These are phyloP conservation scores for Oryzias melastigma DNA, from an alignment of 2,113 vertebrate genomes.

Conservation along the genomic window DNA sequence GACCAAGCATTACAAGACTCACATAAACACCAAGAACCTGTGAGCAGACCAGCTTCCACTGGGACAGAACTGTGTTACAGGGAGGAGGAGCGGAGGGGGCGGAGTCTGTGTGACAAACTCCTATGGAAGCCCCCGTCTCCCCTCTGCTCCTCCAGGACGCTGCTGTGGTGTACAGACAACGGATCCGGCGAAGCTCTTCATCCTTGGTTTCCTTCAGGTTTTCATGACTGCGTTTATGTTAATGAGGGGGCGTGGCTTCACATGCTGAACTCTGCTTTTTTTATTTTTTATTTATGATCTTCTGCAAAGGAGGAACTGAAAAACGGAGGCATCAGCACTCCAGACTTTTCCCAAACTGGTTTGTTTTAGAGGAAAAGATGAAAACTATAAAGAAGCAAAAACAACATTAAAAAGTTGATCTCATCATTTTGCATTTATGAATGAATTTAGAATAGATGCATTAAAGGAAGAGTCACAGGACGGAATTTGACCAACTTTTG, in stretches of 20 bases:
- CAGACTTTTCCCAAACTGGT: conserved; percentile 8
- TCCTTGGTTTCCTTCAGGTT: neutral
- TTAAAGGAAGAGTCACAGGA: conserved; percentile 13
- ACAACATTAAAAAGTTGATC: neutral
- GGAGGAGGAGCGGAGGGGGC: conserved; percentile 14
- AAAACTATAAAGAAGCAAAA: neutral
- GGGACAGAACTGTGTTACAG: conserved; percentile 41
- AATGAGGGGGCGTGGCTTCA: conserved; percentile 9
- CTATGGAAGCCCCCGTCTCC: neutral
- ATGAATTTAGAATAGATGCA: conserved; percentile 4
- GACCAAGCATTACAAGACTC: conserved; percentile 99
- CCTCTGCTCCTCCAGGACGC: conserved; percentile 28
- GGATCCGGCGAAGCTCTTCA: conserved; percentile 33
- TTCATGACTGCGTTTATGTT: conserved; percentile 4
- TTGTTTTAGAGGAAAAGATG: neutral
- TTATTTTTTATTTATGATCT: conserved; percentile 36
- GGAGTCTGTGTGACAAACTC: conserved; percentile 35
- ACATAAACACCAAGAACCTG: conserved; percentile 98
- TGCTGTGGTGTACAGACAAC: conserved; percentile 46
- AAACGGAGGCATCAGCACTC: conserved; percentile 6
- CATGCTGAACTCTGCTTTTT: conserved; percentile 17
- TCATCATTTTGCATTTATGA: no score
- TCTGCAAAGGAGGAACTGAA: conserved; percentile 15
- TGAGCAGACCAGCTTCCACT: conserved; percentile 64
- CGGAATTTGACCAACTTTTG: conserved; percentile 7